Conservation (phyloP, 2,113 vertebrate genomes). For the Aplodontia rufa region DNA sequence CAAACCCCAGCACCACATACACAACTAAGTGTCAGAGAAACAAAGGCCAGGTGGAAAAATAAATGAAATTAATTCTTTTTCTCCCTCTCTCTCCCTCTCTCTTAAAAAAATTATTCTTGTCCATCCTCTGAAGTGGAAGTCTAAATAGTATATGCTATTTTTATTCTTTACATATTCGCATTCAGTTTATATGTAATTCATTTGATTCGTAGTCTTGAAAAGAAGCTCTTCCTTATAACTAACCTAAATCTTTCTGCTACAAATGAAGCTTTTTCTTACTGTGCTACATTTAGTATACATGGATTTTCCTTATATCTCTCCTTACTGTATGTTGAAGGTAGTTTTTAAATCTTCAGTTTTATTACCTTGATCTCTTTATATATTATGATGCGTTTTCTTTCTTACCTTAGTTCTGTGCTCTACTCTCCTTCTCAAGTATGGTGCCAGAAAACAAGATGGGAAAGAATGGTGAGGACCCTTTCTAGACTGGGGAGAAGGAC, state of each 20-base stretch:
- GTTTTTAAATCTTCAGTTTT: neutral
- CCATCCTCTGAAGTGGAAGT: neutral
- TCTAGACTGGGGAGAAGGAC: neutral
- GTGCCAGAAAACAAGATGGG: neutral
- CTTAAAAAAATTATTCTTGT: neutral
- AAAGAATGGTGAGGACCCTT: neutral
- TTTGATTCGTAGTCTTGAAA: conserved; percentile 7
- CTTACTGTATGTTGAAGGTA: neutral
- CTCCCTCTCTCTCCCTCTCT: too few relatives aligned
- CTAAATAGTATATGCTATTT: neutral
- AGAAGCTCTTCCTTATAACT: neutral
- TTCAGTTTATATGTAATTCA: neutral
- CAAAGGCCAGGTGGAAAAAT: too few relatives aligned
- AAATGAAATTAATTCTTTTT: too few relatives aligned
- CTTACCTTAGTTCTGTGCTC: neutral
- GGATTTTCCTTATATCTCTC: neutral
- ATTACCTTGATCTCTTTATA: neutral
- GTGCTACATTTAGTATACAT: neutral
- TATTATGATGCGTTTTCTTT: neutral
- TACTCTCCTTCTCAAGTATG: neutral
- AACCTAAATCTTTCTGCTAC: neutral
- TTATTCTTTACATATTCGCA: neutral
- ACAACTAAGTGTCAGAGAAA: too few relatives aligned
- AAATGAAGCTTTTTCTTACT: neutral
- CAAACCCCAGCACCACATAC: too few relatives aligned